Conservation (phyloP, 2,888 invertebrate genomes). For the Deroplatys truncata region DNA sequence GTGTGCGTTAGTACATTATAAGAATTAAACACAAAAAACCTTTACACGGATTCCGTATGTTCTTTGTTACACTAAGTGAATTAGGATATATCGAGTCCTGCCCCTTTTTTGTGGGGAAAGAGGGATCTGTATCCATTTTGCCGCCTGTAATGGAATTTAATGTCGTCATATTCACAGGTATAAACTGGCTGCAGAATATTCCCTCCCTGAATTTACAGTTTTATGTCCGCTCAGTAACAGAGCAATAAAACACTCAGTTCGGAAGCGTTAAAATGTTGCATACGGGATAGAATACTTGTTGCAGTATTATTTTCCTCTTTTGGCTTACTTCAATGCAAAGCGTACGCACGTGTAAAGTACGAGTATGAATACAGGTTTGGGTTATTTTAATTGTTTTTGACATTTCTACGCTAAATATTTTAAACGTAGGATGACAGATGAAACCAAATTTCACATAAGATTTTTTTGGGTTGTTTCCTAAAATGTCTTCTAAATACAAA, state of each 20-base stretch:
- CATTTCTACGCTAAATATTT: too few species aligned
- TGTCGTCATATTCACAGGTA: background rate
- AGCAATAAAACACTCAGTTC: background rate
- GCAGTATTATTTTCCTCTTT: background rate
- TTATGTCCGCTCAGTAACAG: background rate
- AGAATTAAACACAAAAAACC: too few species aligned
- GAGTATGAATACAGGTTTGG: rapidly evolving
- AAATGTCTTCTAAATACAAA: too few species aligned
- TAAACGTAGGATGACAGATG: too few species aligned
- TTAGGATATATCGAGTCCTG: background rate
- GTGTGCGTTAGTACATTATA: too few species aligned
- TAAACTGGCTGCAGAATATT: background rate
- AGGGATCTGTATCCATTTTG: background rate
- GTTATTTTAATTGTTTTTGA: too few species aligned
- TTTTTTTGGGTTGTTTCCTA: too few species aligned
- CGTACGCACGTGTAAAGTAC: too few species aligned
- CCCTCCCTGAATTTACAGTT: background rate
- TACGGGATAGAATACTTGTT: background rate
- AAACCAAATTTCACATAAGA: too few species aligned
- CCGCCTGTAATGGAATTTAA: background rate
- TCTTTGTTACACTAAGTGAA: background rate
- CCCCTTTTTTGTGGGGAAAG: background rate
- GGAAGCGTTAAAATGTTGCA: background rate
- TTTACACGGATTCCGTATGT: background rate
- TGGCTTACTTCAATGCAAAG: background rate